These are phyloP conservation scores for Daubentonia madagascariensis DNA, from an alignment of 2,113 vertebrate species.

Conservation along the genomic window DNA sequence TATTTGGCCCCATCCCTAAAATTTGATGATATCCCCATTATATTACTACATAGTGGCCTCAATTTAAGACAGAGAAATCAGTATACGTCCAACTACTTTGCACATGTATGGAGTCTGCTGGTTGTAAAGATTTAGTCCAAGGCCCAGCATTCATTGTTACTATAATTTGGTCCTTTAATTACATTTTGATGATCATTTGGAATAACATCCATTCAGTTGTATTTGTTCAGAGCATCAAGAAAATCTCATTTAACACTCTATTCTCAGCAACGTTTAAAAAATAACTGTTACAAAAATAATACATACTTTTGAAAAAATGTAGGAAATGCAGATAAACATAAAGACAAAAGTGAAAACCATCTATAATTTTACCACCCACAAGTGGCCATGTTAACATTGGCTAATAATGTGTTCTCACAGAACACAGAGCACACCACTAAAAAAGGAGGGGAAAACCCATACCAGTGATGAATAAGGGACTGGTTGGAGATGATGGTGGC, in stretches of 20 bases:
- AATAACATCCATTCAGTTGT: background rate
- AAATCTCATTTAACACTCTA: background rate
- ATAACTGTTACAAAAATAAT: background rate
- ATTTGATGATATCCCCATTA: background rate
- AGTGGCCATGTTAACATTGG: background rate
- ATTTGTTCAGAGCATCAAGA: background rate
- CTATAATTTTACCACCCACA: background rate
- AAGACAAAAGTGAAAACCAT: background rate
- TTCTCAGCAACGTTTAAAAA: background rate
- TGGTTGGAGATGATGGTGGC: background rate
- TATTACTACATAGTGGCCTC: background rate
- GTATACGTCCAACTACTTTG: background rate
- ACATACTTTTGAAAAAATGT: background rate
- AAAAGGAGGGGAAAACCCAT: fast-evolving
- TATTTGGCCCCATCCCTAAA: constrained; percentile 4
- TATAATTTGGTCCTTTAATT: background rate
- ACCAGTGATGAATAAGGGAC: background rate
- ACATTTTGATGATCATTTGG: background rate
- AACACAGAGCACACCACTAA: background rate
- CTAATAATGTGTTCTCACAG: background rate
- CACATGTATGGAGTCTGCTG: background rate
- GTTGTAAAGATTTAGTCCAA: background rate
- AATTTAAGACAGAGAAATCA: background rate
- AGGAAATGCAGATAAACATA: background rate
- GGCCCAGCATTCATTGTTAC: background rate